These are phyloP conservation scores for Anastrepha ludens DNA, from an alignment of 1,140 invertebrate genomes.

Conservation along the genomic window DNA sequence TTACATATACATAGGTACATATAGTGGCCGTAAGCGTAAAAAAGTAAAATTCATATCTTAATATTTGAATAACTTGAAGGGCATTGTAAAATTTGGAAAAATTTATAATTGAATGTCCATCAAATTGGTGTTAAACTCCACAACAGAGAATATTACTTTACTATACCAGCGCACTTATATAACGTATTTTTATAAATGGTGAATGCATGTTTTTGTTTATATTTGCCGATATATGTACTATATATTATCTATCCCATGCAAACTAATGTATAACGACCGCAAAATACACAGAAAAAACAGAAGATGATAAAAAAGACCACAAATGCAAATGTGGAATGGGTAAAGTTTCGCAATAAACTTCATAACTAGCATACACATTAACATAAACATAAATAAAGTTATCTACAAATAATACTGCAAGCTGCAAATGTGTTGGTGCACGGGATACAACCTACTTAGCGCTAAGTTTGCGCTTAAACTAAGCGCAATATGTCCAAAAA, in stretches of 20 bases:
- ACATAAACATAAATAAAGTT: too few relatives aligned
- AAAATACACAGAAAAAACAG: background rate
- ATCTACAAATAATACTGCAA: too few relatives aligned
- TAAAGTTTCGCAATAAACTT: too few relatives aligned
- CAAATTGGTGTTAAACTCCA: slow-evolving; percentile 24
- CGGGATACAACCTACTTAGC: too few relatives aligned
- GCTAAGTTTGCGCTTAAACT: too few relatives aligned
- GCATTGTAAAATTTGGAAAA: background rate
- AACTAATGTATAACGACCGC: background rate
- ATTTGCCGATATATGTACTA: background rate
- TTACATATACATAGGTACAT: background rate
- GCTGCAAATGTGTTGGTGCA: too few relatives aligned
- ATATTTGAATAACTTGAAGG: background rate
- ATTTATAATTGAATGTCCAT: background rate
- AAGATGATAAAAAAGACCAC: slow-evolving; percentile 1
- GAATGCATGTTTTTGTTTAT: slow-evolving; percentile 22
- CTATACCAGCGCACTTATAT: background rate
- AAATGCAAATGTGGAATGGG: background rate
- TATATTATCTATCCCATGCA: background rate
- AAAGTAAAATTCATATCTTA: background rate
- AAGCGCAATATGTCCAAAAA: too few relatives aligned
- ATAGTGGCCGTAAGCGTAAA: background rate
- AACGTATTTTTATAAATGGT: background rate
- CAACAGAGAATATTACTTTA: slow-evolving; percentile 24
- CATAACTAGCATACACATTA: too few relatives aligned